A percentile compares a stretch with the other conserved stretches of the same genome.
These are phyloP conservation scores for Ceyx melanurus DNA, from an alignment of 2,113 vertebrate species.

Conservation along the genomic window DNA sequence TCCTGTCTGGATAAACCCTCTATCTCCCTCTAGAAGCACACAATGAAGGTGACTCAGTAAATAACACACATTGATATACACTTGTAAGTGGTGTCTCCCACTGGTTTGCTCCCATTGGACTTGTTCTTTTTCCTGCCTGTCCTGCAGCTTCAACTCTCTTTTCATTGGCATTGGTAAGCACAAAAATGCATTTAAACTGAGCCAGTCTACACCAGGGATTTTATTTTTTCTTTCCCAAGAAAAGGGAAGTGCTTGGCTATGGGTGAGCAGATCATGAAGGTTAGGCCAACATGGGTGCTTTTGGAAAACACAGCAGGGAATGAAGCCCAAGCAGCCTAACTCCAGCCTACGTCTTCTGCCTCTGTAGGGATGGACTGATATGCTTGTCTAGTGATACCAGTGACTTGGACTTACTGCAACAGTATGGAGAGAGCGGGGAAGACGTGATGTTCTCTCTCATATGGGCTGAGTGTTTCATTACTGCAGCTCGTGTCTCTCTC, in stretches of 20 bases:
- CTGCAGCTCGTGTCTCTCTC: constrained; percentile 17
- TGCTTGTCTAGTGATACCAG: neutral
- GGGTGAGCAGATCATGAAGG: neutral
- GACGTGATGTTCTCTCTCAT: neutral
- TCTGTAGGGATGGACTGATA: neutral
- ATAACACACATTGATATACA: neutral
- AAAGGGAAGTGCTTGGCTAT: neutral
- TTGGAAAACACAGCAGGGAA: neutral
- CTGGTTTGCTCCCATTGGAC: neutral
- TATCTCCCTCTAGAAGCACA: neutral
- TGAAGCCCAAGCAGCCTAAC: neutral
- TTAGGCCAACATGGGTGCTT: neutral
- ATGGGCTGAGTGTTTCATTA: neutral
- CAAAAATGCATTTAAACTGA: neutral
- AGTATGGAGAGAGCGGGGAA: neutral
- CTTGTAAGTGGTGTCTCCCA: neutral
- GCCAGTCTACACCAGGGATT: neutral
- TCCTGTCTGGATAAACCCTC: neutral
- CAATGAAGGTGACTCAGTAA: neutral
- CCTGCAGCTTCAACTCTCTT: neutral
- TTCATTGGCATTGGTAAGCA: neutral
- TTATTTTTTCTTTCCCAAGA: neutral
- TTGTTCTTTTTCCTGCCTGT: neutral
- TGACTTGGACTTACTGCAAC: neutral
- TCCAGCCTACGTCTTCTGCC: neutral